Conservation (phyloP, 2,888 invertebrate genomes). For the Griposia aprilina region DNA sequence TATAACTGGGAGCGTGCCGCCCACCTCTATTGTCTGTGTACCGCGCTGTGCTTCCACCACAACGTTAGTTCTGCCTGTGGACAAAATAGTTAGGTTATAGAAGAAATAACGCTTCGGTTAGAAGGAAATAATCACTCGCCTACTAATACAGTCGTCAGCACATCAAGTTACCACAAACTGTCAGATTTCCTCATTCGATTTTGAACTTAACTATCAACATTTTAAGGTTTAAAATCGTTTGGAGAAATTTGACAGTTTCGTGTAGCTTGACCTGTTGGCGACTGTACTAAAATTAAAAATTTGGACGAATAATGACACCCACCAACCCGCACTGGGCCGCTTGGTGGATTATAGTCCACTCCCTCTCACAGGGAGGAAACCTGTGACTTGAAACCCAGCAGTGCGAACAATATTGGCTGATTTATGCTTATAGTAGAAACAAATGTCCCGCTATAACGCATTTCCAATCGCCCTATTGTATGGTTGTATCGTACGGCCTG, state of each 20-base stretch:
- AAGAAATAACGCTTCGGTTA: neutral
- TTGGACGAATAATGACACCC: neutral
- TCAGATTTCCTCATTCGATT: too few relatives aligned
- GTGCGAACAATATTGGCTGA: neutral
- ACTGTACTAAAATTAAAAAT: neutral
- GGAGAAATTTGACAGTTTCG: too few relatives aligned
- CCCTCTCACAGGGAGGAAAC: neutral
- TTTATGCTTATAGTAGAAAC: neutral
- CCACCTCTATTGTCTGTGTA: conserved; percentile 61
- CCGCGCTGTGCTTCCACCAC: conserved; percentile 69
- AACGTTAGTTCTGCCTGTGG: conserved; percentile 79
- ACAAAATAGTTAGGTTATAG: conserved; percentile 2
- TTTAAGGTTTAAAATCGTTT: too few relatives aligned
- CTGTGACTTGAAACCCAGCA: neutral
- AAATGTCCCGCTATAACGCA: neutral
- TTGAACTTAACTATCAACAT: too few relatives aligned
- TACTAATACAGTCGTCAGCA: too few relatives aligned
- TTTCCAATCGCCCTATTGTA: neutral
- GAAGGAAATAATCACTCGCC: neutral
- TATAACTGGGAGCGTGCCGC: conserved; percentile 84
- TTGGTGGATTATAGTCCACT: too few relatives aligned
- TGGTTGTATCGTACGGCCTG: too few relatives aligned
- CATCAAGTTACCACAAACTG: too few relatives aligned
- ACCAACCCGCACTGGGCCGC: neutral
- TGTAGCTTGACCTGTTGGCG: too few relatives aligned